Evolutionary conservation across 1,140 invertebrate species (phyloP), one percentile per base, ranked within the genome.

Genomic region (Grapholita molesta): DNA sequence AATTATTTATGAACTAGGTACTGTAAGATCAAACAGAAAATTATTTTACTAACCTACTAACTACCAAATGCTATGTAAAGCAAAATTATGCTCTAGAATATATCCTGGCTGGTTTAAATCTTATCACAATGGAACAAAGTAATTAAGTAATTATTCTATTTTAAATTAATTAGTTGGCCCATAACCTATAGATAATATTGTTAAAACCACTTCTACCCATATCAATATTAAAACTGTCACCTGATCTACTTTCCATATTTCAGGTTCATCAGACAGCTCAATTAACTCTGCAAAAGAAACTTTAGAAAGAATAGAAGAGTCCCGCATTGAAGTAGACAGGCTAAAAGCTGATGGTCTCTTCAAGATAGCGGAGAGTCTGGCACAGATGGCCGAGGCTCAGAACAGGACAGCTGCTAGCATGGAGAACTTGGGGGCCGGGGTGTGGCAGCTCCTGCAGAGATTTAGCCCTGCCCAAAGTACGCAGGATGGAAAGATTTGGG

Each of bases 201-300:
- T n/a, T n/a, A n/a, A n/a, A n/a, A n/a, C n/a, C n/a, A n/a, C n/a
- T n/a, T n/a, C n/a, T n/a, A n/a, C n/a, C n/a, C n/a, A 35, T 35
- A 12, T 12, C 11, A 12, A 12, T 35, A 12, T 3, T 3, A 12
- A 38, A 5, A 15, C 35, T n/a, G 15, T 53, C 8, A 52, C 15
- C 15, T 48, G 8, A 23, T 21, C 15, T 53, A 3, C 5, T 53
- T 7, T 11, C 18, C 7, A 12, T 35, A 1, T 53, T 28, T 25
- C 4, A 61, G 55, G 24, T 32, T 28, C 55, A 61, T 61, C 55
- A 28, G 55, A 61, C 24, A 61, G 55, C 8, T 61, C 55, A 61
- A 61, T 61, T n/a, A 61, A 61, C 12, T 61, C 55, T 15, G 55
- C 55, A 25, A 61, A 61, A 61, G 55, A 61, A 15, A 61, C 55